Evolutionary conservation across 2,797 vertebrate species (phyloP).

Genomic region (Paedocypris micromegethes): DNA sequence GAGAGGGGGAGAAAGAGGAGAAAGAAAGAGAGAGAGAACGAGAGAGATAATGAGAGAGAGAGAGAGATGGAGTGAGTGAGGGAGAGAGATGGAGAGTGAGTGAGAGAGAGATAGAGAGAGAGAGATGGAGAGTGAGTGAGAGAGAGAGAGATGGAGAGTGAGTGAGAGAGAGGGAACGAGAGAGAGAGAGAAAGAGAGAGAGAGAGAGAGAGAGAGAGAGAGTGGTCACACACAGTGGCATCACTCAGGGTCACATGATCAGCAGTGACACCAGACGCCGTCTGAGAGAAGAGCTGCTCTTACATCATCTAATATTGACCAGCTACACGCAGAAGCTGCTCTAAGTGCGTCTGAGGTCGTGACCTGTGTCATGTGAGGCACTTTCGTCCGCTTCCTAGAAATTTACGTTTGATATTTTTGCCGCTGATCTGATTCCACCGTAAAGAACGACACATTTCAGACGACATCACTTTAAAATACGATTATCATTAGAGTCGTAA

Average conservation of each 20-base stretch:
- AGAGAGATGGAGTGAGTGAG: too few relatives aligned
- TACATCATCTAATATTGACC: constrained; percentile 14
- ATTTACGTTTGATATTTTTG: too few relatives aligned
- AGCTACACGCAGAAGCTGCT: constrained; percentile 9
- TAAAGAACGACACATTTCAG: too few relatives aligned
- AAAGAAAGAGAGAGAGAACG: constrained; percentile 22
- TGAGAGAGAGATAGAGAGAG: neutral
- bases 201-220: neutral
- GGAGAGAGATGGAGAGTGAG: constrained; percentile 11
- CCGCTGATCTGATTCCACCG: too few relatives aligned
- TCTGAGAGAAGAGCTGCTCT: constrained; percentile 1
- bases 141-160: constrained; percentile 23
- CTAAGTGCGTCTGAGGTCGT: too few relatives aligned
- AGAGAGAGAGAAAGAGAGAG: constrained; percentile 8
- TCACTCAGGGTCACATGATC: neutral
- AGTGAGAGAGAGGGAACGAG: constrained; percentile 7
- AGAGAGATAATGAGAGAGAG: constrained; percentile 11
- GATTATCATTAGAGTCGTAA: too few relatives aligned
- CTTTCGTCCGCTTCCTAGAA: too few relatives aligned
- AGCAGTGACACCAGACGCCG: constrained; percentile 12
- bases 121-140: constrained; percentile 22
- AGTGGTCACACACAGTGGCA: too few relatives aligned
- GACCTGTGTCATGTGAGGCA: too few relatives aligned
- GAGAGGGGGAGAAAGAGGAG: too few relatives aligned
- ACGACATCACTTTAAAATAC: too few relatives aligned